Conservation (phyloP, 2,797 vertebrate species). For the Chiroxiphia lanceolata region DNA sequence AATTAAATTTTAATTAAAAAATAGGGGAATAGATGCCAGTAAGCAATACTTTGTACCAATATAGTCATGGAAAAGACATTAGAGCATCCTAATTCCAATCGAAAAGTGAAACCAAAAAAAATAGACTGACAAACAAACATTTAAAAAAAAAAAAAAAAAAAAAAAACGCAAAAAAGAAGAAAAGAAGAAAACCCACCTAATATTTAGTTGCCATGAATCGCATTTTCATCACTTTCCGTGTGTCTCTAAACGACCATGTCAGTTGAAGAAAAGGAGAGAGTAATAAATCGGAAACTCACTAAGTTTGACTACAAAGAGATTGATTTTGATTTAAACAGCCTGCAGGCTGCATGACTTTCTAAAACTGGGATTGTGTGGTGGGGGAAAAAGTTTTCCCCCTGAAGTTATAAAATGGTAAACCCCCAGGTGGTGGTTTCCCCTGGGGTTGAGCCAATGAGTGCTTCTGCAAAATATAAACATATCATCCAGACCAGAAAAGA, state of each 20-base stretch:
- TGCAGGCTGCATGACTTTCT: neutral
- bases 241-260: neutral
- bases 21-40: accelerated
- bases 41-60: neutral
- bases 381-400: no score
- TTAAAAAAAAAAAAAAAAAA: neutral
- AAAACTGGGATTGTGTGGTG: neutral
- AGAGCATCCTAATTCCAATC: neutral
- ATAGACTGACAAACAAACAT: neutral
- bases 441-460: no score
- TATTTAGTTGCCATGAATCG: neutral
- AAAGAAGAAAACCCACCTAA: neutral
- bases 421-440: no score
- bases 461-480: no score
- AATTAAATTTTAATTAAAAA: neutral
- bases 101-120: neutral
- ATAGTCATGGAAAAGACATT: neutral
- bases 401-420: no score
- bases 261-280: neutral
- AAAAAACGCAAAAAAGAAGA: no score
- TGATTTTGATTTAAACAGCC: neutral
- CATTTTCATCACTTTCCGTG: neutral
- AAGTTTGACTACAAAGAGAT: neutral
- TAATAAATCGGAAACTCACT: neutral
- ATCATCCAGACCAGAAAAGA: no score